These are phyloP conservation scores for Cydia strobilella DNA, from an alignment of 1,140 invertebrate species.

Conservation along the genomic window DNA sequence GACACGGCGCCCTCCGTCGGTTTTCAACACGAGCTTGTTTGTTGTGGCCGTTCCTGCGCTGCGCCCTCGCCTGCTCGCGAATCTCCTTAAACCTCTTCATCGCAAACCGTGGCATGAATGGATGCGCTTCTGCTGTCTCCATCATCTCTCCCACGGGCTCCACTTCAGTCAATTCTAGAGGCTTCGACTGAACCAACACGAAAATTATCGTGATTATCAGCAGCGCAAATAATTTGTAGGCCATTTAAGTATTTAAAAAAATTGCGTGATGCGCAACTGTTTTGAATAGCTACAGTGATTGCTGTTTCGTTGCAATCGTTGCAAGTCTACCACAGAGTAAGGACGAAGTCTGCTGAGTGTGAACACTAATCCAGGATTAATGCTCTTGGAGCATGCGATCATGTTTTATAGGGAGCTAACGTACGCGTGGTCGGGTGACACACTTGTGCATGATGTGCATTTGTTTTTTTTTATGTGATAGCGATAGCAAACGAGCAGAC, in stretches of 20 bases:
- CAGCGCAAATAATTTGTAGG: conserved; percentile 38
- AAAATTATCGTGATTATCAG: conserved; percentile 41
- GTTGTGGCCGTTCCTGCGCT: conserved; percentile 51
- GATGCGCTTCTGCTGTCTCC: conserved; percentile 66
- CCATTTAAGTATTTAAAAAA: conserved; percentile 15
- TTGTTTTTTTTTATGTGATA: no score
- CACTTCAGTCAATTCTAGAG: conserved; percentile 43
- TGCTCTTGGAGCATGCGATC: conserved; percentile 34
- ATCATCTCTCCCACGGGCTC: conserved; percentile 49
- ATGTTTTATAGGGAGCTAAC: conserved; percentile 59
- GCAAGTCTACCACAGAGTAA: no score
- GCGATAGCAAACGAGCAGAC: no score
- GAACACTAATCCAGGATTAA: conserved; percentile 55
- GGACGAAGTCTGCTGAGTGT: neutral
- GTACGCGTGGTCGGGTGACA: conserved; percentile 54
- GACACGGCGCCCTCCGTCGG: conserved; percentile 18
- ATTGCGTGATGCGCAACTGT: neutral
- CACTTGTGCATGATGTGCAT: conserved; percentile 71
- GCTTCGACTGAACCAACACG: conserved; percentile 43
- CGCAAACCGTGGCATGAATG: conserved; percentile 67
- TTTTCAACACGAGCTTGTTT: conserved; percentile 30
- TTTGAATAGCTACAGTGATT: neutral
- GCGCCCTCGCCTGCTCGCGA: conserved; percentile 51
- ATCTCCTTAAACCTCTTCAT: conserved; percentile 66
- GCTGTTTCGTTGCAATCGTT: neutral